These are phyloP conservation scores for Neogobius melanostomus DNA, from an alignment of 2,113 vertebrate species.

Conservation along the genomic window DNA sequence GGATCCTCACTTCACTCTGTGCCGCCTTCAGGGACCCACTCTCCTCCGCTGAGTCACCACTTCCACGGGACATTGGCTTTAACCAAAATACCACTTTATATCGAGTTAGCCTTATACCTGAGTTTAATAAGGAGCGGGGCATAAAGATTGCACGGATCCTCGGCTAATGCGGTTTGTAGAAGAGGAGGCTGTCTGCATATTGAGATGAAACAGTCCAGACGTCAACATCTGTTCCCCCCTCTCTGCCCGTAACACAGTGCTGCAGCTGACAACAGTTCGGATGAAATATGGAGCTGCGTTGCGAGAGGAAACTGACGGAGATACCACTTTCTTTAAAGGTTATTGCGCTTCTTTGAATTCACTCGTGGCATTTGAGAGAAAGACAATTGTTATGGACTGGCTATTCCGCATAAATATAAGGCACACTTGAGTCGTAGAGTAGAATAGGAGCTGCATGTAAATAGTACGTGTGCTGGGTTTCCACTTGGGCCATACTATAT, in stretches of 20 bases:
- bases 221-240: conserved; percentile 9
- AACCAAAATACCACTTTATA: conserved; percentile 24
- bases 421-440: background rate
- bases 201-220: conserved; percentile 50
- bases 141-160: conserved; percentile 11
- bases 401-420: background rate
- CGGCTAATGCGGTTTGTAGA: conserved; percentile 16
- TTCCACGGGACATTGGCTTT: conserved; percentile 18
- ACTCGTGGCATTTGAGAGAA: background rate
- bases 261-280: conserved; percentile 42
- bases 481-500: no score
- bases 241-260: conserved; percentile 24
- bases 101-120: conserved; percentile 30
- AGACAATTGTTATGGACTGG: background rate
- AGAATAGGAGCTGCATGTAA: background rate
- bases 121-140: conserved; percentile 22
- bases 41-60: conserved; percentile 41
- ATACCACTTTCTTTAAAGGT: conserved; percentile 28
- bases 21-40: conserved; percentile 28
- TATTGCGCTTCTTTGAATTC: conserved; percentile 46
- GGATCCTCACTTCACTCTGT: conserved; percentile 29
- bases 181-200: conserved; percentile 8
- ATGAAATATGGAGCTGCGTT: conserved; percentile 41
- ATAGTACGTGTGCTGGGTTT: background rate
- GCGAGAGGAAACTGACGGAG: conserved; percentile 34